A percentile compares a stretch with the other conserved stretches of the same genome.
These are phyloP conservation scores for Xestobium rufovillosum DNA, from an alignment of 2,888 invertebrate species.

Conservation along the genomic window DNA sequence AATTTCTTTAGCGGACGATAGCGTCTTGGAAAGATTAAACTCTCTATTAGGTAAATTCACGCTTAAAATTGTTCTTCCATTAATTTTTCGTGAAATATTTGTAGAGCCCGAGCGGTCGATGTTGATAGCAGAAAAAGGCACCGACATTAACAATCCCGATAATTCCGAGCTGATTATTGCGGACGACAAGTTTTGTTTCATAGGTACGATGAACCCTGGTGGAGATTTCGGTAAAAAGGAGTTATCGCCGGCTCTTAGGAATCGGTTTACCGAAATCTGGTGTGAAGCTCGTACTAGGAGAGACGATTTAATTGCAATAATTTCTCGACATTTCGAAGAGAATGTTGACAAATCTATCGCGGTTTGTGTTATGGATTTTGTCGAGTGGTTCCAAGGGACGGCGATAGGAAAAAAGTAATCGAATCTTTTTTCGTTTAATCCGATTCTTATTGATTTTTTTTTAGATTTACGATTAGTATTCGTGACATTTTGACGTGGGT, in stretches of 20 bases:
- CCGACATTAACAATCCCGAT: conserved; percentile 48
- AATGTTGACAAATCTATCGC: conserved; percentile 23
- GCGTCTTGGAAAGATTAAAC: conserved; percentile 94
- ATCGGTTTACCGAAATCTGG: conserved; percentile 99
- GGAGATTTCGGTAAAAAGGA: conserved; percentile 99
- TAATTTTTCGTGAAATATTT: conserved; percentile 15
- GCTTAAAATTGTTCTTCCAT: conserved; percentile 6
- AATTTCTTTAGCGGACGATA: conserved; percentile 97
- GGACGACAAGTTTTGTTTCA: conserved; percentile 70
- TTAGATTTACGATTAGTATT: conserved; percentile 77
- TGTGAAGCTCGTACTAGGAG: conserved; percentile 69
- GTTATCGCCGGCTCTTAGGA: conserved; percentile 91
- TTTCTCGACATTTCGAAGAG: conserved; percentile 58
- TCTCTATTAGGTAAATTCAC: conserved; percentile 63
- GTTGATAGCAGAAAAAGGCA: conserved; percentile 84
- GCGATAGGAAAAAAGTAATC: conserved; percentile 57
- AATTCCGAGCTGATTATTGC: conserved; percentile 57
- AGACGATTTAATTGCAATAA: conserved; percentile 70
- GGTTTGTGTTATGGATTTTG: conserved; percentile 72
- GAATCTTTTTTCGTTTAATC: background rate
- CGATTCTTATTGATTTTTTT: conserved; percentile 29
- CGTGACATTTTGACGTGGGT: conserved; percentile 92
- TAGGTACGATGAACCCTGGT: conserved; percentile 99
- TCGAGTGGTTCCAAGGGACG: conserved; percentile 62
- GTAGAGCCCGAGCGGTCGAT: conserved; percentile 84